Base-by-base conservation (phyloP, 2,888 invertebrate species). In the Acanthosoma haemorrhoidale region DNA sequence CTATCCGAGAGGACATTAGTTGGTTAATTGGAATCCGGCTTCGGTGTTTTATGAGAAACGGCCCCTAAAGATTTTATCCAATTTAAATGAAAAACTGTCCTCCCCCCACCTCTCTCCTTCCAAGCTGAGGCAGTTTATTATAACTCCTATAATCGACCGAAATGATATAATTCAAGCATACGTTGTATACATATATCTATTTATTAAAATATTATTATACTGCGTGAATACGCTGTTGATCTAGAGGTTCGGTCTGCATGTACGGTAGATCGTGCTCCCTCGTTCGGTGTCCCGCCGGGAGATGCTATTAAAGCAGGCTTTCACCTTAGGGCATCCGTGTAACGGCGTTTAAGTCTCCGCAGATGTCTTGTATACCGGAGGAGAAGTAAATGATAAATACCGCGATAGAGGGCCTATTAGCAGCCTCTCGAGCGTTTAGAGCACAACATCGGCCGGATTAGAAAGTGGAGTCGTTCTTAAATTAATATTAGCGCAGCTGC, bases 121-220 rank as follows among this genome's bases (percentile, higher is more conserved):
- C n/a, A n/a, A n/a, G n/a, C n/a, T n/a, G n/a, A n/a, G n/a, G n/a
- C n/a, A n/a, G n/a, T n/a, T n/a, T n/a, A n/a, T n/a, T n/a, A n/a
- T n/a, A n/a, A n/a, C n/a, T n/a, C n/a, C n/a, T n/a, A n/a, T n/a
- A n/a, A n/a, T n/a, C n/a, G n/a, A n/a, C n/a, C n/a, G n/a, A n/a
- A 51, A 51, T 51, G 51, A 51, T 51, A 51, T 25, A 25, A 51
- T 51, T 51, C 29, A 51, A 21, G 51, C 51, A 51, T 51, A 51
- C 25, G 29, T 51, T 25, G 29, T 51, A 51, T 25, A 51, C 25
- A 51, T 51, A 51, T 51, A 51, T n/a, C n/a, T 51, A 51, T 51
- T 51, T 51, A 51, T n/a, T n/a, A n/a, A n/a, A n/a, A n/a, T n/a
- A n/a, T n/a, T n/a, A n/a, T n/a, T n/a, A n/a, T n/a, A n/a, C n/a